Percentiles rank a stretch among this genome's conserved stretches.
Evolutionary conservation across 2,113 vertebrate genomes (phyloP).

Genomic region (Bubo scandiacus): DNA sequence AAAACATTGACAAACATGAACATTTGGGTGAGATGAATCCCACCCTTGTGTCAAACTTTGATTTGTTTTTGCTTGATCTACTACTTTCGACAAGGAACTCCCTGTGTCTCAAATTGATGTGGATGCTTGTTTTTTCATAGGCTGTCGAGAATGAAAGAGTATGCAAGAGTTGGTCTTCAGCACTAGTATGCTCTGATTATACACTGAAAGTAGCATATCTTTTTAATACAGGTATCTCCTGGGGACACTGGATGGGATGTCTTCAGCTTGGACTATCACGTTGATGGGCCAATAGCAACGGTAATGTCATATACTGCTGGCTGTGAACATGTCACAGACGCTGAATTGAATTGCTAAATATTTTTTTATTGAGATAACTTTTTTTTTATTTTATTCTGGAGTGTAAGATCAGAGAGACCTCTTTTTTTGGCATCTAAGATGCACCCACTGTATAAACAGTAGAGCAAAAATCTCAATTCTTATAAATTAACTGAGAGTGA

Average conservation of each 20-base stretch:
- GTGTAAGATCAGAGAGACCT: background rate
- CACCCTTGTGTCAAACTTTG: background rate
- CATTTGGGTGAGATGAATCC: background rate
- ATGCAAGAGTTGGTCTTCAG: background rate
- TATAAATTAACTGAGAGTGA: conserved; percentile 10
- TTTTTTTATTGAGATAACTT: background rate
- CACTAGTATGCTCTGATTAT: background rate
- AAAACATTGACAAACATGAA: background rate
- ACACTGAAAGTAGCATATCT: background rate
- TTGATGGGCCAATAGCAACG: conserved; percentile 96
- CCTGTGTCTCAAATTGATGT: background rate
- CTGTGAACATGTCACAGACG: background rate
- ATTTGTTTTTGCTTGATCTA: background rate
- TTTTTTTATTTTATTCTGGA: background rate
- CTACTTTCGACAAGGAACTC: background rate
- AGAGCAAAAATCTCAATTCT: background rate
- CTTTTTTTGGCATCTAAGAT: background rate
- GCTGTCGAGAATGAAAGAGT: background rate
- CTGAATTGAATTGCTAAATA: background rate
- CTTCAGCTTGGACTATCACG: conserved; percentile 97
- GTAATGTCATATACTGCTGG: conserved; percentile 70
- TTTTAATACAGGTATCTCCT: conserved; percentile 86
- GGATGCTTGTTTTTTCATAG: background rate
- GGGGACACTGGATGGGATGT: conserved; percentile 99
- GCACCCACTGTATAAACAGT: background rate